Evolutionary conservation across 2,113 vertebrate species (phyloP).

Genomic region (Percopsis transmontana): DNA sequence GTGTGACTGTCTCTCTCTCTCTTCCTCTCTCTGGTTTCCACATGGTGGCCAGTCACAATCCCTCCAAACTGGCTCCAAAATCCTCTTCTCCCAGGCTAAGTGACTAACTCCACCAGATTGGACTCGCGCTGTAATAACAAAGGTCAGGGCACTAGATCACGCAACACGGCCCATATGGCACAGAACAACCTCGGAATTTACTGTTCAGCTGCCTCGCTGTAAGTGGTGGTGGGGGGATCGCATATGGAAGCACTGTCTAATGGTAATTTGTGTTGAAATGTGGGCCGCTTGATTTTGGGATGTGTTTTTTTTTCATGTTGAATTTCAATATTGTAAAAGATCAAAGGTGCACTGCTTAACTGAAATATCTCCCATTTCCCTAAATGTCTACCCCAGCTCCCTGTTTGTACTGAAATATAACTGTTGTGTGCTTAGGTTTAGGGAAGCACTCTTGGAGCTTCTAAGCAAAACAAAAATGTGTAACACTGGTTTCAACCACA

Average conservation of each 20-base stretch:
- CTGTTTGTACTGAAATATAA: too few species aligned
- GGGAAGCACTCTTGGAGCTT: too few species aligned
- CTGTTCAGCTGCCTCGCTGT: not conserved
- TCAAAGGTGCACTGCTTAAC: too few species aligned
- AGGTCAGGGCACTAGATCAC: slow-evolving; percentile 41
- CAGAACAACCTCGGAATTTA: not conserved
- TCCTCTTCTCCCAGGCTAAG: slow-evolving; percentile 32
- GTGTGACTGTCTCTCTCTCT: not conserved
- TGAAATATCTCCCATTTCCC: too few species aligned
- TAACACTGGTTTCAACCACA: too few species aligned
- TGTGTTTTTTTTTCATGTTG: too few species aligned
- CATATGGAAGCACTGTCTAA: not conserved
- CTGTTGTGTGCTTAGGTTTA: too few species aligned
- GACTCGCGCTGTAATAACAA: slow-evolving; percentile 35
- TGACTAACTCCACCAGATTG: slow-evolving; percentile 42
- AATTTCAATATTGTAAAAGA: too few species aligned
- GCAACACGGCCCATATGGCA: slow-evolving; percentile 11
- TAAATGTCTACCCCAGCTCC: too few species aligned
- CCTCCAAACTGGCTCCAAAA: slow-evolving; percentile 27
- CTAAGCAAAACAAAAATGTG: too few species aligned
- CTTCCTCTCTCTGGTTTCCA: slow-evolving; percentile 46
- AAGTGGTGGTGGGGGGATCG: not conserved
- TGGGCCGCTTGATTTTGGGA: too few species aligned
- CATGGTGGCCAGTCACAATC: slow-evolving; percentile 31
- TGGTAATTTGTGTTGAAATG: too few species aligned